These are phyloP conservation scores for Diploscapter pachys DNA, from an alignment of 1,140 invertebrate genomes.

Conservation along the genomic window DNA sequence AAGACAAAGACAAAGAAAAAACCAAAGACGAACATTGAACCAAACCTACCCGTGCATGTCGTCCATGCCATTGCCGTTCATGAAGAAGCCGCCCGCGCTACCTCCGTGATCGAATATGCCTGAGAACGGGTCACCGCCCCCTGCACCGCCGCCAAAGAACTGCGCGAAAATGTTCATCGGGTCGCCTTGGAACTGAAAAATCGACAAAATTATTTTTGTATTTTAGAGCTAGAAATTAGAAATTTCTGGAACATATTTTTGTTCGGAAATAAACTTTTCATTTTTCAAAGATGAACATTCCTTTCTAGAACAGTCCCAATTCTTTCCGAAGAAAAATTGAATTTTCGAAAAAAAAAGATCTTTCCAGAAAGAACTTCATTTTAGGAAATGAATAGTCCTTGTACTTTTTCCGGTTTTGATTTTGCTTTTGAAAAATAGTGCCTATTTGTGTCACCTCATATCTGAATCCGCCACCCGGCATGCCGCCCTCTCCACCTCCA, in stretches of 20 bases:
- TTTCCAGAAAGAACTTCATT: conserved; percentile 21
- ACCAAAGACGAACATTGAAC: background rate
- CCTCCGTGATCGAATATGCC: conserved; percentile 33
- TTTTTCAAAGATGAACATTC: no score
- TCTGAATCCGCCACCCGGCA: conserved; percentile 60
- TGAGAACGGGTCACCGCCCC: conserved; percentile 58
- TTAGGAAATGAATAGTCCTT: no score
- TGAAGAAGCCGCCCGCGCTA: conserved; percentile 68
- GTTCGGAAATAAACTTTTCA: no score
- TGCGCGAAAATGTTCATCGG: conserved; percentile 89
- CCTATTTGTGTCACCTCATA: conserved; percentile 42
- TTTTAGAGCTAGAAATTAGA: no score
- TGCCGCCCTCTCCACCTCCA: conserved; percentile 59
- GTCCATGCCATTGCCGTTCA: conserved; percentile 65
- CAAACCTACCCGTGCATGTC: conserved; percentile 9
- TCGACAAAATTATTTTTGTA: conserved; percentile 11
- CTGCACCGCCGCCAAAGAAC: conserved; percentile 38
- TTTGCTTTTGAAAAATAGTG: no score
- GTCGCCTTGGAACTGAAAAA: conserved; percentile 70
- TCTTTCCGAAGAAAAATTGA: no score
- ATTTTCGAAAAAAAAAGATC: no score
- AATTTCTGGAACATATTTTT: no score
- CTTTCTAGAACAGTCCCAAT: no score
- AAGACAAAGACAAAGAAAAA: background rate
- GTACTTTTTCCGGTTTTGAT: no score